Base-by-base conservation (phyloP, 2,888 invertebrate genomes). In the Hirtodrosophila duncani region DNA sequence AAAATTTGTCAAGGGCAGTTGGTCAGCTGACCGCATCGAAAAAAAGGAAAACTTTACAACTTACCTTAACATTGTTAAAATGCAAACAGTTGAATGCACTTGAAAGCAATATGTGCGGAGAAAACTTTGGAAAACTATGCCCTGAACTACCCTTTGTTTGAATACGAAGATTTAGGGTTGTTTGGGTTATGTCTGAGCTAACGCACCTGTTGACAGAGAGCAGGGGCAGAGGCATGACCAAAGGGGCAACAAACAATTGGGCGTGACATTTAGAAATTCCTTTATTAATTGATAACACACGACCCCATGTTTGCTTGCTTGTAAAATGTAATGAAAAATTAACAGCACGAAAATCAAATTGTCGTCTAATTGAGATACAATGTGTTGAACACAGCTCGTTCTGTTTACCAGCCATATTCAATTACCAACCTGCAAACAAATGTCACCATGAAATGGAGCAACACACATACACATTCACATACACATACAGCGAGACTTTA, bases 331-430 rank as follows among this genome's bases (percentile, higher is more conserved):
- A 81, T 75, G 75, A 81, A 75, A 81, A 78, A 75, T 75, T 67
- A 75, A 65, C 81, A 74, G 36, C 65, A 72, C 81, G 64, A 61
- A 69, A 83, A 82, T 81, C 65, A 83, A 82, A 82, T 82, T 83
- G 79, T 64, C 67, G 63, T 50, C 70, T 82, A 79, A 82, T 83
- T 83, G 83, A 78, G 81, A 74, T 67, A 75, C 74, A 80, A 78
- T 53, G 45, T 48, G n/a, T n/a, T n/a, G n/a, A n/a, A 44, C 39
- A 26, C 41, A 42, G 36, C 46, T 43, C 30, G 45, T 41, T 37
- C 39, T 11, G 44, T 38, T 44, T 44, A 48, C 39, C 42, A 51
- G 48, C 36, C 27, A 59, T 79, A 80, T 82, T 79, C 59, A 79
- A 71, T 83, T 78, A 81, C 71, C n/a, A n/a, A n/a, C n/a, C 36